Evolutionary conservation across 2,113 vertebrate species (phyloP), one percentile per base, ranked within the genome.

Genomic region (Lepus americanus): DNA sequence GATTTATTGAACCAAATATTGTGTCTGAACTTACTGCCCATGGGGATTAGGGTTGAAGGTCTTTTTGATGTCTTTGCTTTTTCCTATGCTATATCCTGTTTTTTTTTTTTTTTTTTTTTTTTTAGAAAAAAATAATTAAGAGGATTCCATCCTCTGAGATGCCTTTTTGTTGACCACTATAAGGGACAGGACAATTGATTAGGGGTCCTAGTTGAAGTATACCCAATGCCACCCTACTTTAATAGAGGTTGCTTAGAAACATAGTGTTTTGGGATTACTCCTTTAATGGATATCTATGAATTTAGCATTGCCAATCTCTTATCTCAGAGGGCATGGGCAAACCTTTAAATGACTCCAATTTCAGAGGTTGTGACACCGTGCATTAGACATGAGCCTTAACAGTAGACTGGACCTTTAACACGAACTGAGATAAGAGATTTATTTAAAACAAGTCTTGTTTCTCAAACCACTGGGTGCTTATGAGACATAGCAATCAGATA

Each of bases 261-360:
- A 23, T 1, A 61, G 49, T 94, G 85, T 97, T 96, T 95, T 17
- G 70, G 89, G 76, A 91, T 82, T 94, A 59, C 39, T 90, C 69
- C 69, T 61, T 92, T 92, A 93, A 90, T 94, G 59, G 78, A 70
- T 78, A 90, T 39, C 66, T 78, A 63, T 10, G 17, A 77, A 94
- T 89, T 94, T 95, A 86, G 87, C 61, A 86, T 19, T 92, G 96
- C 95, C 98, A 97, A 97, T 97, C 1, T 23, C 96, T 98, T 98
- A 98, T 98, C 96, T 96, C 89, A 61, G 36, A 89, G 97, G 97
- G 97, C 27, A 55, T 98, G 97, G 95, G 23, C 73, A 95, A 94
- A 87, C 44, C 29, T 96, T 92, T 96, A 95, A 97, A 84, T 91
- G 79, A 95, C 74, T 89, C 36, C 59, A 78, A 0, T 84, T 92